A percentile compares a stretch with the other conserved stretches of the same genome.
These are phyloP conservation scores for Hipposideros armiger DNA, from an alignment of 2,113 vertebrate genomes.

Conservation along the genomic window DNA sequence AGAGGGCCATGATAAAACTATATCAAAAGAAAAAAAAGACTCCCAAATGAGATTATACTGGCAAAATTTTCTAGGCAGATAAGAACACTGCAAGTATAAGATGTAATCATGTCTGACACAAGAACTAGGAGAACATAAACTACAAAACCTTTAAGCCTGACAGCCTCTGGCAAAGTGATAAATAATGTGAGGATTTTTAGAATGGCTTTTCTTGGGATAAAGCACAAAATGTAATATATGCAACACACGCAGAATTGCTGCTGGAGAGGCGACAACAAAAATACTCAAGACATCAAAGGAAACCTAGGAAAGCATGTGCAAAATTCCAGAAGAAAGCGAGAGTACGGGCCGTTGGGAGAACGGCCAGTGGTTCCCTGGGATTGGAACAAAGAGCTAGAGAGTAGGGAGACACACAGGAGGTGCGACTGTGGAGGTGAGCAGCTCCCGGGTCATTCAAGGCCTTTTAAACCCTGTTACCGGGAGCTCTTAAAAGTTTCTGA, in stretches of 20 bases:
- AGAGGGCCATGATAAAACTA: conserved; percentile 4
- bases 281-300: neutral
- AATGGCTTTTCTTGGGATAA: neutral
- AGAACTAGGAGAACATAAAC: neutral
- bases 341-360: neutral
- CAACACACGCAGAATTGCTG: neutral
- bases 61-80: neutral
- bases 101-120: neutral
- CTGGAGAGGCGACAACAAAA: neutral
- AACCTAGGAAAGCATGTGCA: neutral
- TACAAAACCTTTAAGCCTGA: neutral
- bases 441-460: neutral
- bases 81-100: neutral
- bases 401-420: neutral
- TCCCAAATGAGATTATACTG: neutral
- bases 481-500: neutral
- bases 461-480: neutral
- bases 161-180: neutral
- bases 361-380: neutral
- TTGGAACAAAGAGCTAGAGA: neutral
- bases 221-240: neutral
- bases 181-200: neutral
- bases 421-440: neutral
- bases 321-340: neutral
- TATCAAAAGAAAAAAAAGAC: neutral